Evolutionary conservation across 1,140 invertebrate species (phyloP).

Genomic region (Dinothrombium tinctorium): DNA sequence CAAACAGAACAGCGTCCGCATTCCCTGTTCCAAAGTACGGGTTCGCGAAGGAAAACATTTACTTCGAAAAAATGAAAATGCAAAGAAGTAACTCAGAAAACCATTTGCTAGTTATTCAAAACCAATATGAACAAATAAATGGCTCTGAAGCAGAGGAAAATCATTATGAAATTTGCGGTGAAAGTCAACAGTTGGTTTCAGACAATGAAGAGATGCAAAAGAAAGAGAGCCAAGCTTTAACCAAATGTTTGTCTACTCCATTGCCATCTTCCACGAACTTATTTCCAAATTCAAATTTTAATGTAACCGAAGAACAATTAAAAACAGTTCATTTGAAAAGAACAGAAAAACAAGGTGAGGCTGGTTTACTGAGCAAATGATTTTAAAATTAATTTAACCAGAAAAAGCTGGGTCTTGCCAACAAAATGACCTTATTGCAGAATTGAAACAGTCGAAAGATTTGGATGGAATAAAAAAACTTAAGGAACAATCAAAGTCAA

Average conservation of each 20-base stretch:
- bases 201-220: background rate
- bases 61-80: constrained; percentile 1
- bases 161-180: constrained; percentile 1
- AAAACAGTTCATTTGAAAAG: constrained; percentile 51
- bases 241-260: constrained; percentile 11
- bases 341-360: constrained; percentile 25
- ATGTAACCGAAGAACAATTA: constrained; percentile 56
- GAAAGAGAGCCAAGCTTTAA: background rate
- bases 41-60: background rate
- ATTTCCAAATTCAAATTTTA: constrained; percentile 29
- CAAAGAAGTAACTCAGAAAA: constrained; percentile 10
- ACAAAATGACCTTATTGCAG: constrained; percentile 65
- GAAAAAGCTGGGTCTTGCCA: too few relatives aligned
- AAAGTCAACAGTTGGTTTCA: background rate
- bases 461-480: constrained; percentile 68
- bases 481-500: constrained; percentile 58
- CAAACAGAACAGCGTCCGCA: constrained; percentile 18
- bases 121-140: constrained; percentile 9
- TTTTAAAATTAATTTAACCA: background rate
- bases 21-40: background rate
- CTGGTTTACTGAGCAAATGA: background rate
- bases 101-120: constrained; percentile 2
- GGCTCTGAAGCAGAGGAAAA: background rate
- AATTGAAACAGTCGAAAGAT: constrained; percentile 65
- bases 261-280: constrained; percentile 6